These are phyloP conservation scores for Ridgeia piscesae DNA, from an alignment of 1,140 invertebrate genomes.

Conservation along the genomic window DNA sequence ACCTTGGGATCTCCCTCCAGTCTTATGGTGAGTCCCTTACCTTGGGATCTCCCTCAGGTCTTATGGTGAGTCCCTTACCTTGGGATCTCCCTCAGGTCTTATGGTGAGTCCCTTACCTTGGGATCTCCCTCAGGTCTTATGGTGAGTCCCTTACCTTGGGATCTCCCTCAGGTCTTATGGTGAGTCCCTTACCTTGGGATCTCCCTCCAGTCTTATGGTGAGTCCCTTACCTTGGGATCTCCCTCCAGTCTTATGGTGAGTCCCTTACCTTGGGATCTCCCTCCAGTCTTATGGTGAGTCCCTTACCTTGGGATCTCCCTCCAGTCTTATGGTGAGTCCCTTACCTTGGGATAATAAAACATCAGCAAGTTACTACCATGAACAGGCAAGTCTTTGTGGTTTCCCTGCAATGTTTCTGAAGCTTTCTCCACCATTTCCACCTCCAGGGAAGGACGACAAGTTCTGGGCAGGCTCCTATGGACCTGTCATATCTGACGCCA, in stretches of 20 bases:
- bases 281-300: conserved; percentile 36
- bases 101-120: conserved; percentile 29
- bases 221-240: conserved; percentile 23
- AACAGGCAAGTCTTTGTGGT: no score
- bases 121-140: conserved; percentile 32
- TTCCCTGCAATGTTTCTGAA: no score
- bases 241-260: conserved; percentile 36
- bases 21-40: conserved; percentile 32
- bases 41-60: conserved; percentile 32
- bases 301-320: background rate
- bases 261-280: conserved; percentile 22
- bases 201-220: conserved; percentile 35
- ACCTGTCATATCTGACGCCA: conserved; percentile 33
- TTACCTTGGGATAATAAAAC: background rate
- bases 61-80: conserved; percentile 29
- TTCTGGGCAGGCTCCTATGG: conserved; percentile 43
- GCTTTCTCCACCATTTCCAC: background rate
- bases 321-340: no score
- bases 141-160: conserved; percentile 30
- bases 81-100: conserved; percentile 32
- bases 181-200: conserved; percentile 29
- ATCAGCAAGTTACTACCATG: background rate
- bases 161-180: conserved; percentile 35
- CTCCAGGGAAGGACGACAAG: conserved; percentile 44
- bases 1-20: conserved; percentile 29